phyloP scores from a whole-genome alignment of 2,888 invertebrate species.

The Criorhina ranunculi region DNA sequence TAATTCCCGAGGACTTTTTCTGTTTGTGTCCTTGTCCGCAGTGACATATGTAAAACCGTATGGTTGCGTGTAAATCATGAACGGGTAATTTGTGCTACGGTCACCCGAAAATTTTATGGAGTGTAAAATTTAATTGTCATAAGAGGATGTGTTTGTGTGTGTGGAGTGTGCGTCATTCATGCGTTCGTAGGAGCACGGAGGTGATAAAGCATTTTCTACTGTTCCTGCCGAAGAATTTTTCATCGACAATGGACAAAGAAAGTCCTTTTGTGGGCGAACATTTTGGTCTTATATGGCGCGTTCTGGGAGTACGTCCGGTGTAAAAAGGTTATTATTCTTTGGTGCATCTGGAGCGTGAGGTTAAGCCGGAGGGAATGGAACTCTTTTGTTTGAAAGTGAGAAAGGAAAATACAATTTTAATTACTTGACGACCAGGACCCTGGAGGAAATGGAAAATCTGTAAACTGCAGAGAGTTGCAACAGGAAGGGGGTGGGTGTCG shows the following conservation, averaged over 20 bases:
- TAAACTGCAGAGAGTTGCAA: too few relatives aligned
- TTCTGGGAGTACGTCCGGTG: slow-evolving; percentile 13
- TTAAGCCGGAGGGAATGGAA: slow-evolving; percentile 63
- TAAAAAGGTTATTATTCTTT: slow-evolving; percentile 60
- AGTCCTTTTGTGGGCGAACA: slow-evolving; percentile 22
- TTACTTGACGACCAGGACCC: slow-evolving; percentile 9
- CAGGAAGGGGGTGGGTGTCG: too few relatives aligned
- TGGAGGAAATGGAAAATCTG: too few relatives aligned
- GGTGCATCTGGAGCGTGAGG: slow-evolving; percentile 69
- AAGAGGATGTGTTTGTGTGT: slow-evolving; percentile 38
- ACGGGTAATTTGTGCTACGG: slow-evolving; percentile 70
- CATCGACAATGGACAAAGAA: slow-evolving; percentile 46
- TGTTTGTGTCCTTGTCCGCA: neutral
- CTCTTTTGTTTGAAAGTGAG: slow-evolving; percentile 52
- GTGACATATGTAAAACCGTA: slow-evolving; percentile 60
- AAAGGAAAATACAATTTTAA: slow-evolving; percentile 43
- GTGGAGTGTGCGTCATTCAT: slow-evolving; percentile 57
- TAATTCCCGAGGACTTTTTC: slow-evolving; percentile 39
- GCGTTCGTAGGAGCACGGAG: slow-evolving; percentile 42
- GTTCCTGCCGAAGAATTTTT: slow-evolving; percentile 13
- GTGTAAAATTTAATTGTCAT: slow-evolving; percentile 75
- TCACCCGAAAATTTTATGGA: slow-evolving; percentile 65
- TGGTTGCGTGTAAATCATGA: slow-evolving; percentile 69
- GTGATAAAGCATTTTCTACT: slow-evolving; percentile 39
- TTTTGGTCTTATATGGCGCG: neutral